Conservation (phyloP, 2,888 invertebrate species). For the Lacanobia wlatinum region DNA sequence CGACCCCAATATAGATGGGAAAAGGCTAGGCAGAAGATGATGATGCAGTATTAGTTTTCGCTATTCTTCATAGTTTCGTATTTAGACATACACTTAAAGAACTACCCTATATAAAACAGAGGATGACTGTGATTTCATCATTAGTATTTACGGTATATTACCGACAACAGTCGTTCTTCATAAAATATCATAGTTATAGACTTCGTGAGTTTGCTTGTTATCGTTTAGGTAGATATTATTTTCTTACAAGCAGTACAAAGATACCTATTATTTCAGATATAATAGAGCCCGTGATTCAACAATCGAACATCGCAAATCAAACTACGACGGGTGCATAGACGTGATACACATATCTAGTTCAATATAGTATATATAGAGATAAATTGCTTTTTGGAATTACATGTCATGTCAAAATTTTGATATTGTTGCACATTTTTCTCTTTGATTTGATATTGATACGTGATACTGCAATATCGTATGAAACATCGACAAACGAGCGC, state of each 20-base stretch:
- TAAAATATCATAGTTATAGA: too few species aligned
- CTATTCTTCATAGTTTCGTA: too few species aligned
- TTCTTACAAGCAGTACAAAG: too few species aligned
- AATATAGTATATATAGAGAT: neutral
- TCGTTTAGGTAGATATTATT: too few species aligned
- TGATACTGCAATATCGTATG: slow-evolving; percentile 19
- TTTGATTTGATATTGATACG: slow-evolving; percentile 23
- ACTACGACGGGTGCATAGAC: neutral
- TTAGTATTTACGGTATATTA: neutral
- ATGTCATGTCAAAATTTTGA: slow-evolving; percentile 1
- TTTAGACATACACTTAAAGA: too few species aligned
- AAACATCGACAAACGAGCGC: slow-evolving; percentile 19
- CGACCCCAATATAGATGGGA: too few species aligned
- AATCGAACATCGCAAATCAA: neutral
- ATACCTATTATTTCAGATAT: neutral
- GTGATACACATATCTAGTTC: too few species aligned
- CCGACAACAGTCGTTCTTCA: neutral
- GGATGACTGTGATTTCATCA: too few species aligned
- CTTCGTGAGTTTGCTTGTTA: too few species aligned
- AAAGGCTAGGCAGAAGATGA: too few species aligned
- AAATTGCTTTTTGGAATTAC: slow-evolving; percentile 4
- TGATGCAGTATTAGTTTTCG: too few species aligned
- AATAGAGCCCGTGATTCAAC: neutral
- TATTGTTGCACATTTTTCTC: slow-evolving; percentile 22
- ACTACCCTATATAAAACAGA: too few species aligned